Evolutionary conservation across 2,888 invertebrate species (phyloP).

Genomic region (Machimus atricapillus): DNA sequence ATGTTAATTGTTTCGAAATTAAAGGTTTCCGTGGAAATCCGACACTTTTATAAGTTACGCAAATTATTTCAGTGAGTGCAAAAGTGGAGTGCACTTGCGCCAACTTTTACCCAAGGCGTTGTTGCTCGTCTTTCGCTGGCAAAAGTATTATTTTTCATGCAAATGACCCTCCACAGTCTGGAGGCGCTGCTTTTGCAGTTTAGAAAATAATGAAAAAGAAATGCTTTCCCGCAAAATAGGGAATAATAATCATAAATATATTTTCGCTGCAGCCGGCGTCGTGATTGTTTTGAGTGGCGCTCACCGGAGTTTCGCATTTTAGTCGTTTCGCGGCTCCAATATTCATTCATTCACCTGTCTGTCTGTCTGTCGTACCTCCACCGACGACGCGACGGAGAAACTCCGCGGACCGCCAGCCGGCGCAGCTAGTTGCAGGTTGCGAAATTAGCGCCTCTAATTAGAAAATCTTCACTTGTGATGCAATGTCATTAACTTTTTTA

Average conservation of each 20-base stretch:
- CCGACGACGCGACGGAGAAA: not conserved
- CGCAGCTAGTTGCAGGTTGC: not conserved
- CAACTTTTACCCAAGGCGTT: not conserved
- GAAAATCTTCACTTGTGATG: slow-evolving; percentile 4
- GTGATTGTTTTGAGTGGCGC: not conserved
- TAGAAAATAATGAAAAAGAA: not conserved
- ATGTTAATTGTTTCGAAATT: not conserved
- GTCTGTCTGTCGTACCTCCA: not conserved
- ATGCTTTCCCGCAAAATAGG: not conserved
- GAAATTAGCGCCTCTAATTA: slow-evolving; percentile 5
- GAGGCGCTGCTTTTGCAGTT: not conserved
- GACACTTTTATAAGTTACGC: not conserved
- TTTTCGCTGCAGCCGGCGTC: not conserved
- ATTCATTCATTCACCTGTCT: not conserved
- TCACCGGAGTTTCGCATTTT: not conserved
- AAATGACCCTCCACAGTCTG: not conserved
- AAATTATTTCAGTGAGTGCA: not conserved
- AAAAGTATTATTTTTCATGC: not conserved
- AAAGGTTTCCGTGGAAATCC: not conserved
- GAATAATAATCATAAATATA: not conserved
- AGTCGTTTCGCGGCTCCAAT: not conserved
- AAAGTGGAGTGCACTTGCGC: not conserved
- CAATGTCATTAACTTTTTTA: slow-evolving; percentile 25
- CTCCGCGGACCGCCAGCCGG: not conserved
- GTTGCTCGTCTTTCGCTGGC: not conserved